A percentile compares a stretch with the other conserved stretches of the same genome.
Evolutionary conservation across 1,140 invertebrate genomes (phyloP).

Genomic region (Anoplolepis gracilipes): DNA sequence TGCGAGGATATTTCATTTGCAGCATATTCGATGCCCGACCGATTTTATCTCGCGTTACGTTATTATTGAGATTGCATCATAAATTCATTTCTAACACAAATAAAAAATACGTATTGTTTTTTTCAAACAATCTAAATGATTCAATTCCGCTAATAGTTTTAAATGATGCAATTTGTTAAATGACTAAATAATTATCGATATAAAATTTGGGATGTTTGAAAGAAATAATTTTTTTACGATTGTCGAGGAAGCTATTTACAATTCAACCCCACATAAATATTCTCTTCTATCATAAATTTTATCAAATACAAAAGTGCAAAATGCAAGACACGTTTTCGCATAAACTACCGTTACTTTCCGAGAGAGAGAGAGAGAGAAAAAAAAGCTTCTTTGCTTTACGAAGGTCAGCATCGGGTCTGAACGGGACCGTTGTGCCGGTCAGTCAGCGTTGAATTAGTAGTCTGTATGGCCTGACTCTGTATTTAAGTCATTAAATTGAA

Average conservation of each 20-base stretch:
- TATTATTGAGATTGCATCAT: conserved; percentile 1
- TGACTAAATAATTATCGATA: not conserved
- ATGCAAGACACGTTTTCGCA: not conserved
- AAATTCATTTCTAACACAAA: conserved; percentile 1
- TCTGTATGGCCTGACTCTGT: conserved; percentile 39
- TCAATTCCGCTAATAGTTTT: not conserved
- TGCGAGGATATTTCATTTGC: conserved; percentile 24
- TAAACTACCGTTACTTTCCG: not conserved
- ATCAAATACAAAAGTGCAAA: not conserved
- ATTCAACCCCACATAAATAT: not conserved
- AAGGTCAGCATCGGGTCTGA: conserved; percentile 35
- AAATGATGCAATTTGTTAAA: not conserved
- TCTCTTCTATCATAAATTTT: not conserved
- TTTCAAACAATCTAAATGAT: not conserved
- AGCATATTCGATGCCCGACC: not conserved
- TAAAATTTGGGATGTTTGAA: not conserved
- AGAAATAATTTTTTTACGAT: not conserved
- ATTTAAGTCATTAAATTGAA: conserved; percentile 43
- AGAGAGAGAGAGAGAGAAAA: no score
- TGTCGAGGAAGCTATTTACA: not conserved
- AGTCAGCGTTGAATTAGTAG: conserved; percentile 42
- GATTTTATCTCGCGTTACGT: conserved; percentile 12
- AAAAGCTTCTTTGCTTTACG: not conserved
- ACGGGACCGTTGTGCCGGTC: conserved; percentile 46
- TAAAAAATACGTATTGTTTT: not conserved